Percentiles rank a stretch among this genome's conserved stretches.
Conservation (phyloP, 2,113 vertebrate species). For the Silurus glanis region DNA sequence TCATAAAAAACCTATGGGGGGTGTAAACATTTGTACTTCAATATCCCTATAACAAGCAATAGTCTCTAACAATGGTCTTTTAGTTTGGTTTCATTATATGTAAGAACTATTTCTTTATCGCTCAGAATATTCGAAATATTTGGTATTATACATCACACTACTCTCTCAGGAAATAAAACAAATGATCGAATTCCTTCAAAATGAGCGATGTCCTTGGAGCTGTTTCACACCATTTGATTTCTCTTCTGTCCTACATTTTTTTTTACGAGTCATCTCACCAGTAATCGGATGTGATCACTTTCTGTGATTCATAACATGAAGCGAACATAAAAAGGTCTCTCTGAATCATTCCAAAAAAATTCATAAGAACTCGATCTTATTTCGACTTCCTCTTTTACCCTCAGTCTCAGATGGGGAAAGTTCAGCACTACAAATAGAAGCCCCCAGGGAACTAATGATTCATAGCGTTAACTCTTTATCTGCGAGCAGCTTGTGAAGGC, state of each 20-base stretch:
- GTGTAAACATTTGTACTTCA: neutral
- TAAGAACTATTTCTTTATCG: no score
- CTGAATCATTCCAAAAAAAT: neutral
- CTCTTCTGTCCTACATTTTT: neutral
- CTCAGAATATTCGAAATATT: neutral
- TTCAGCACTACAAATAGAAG: neutral
- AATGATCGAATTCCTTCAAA: neutral
- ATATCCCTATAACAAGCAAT: neutral
- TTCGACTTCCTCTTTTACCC: neutral
- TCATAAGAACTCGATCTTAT: neutral
- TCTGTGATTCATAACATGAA: neutral
- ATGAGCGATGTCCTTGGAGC: neutral
- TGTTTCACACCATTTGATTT: no score
- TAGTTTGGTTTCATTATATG: no score
- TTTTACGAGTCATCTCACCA: neutral
- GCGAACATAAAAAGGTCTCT: neutral
- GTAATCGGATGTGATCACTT: neutral
- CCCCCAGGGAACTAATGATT: neutral
- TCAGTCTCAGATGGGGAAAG: neutral
- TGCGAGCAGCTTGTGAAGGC: neutral
- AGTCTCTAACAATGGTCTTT: no score
- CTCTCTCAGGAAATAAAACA: neutral
- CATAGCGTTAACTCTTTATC: conserved; percentile 1
- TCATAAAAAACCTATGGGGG: neutral
- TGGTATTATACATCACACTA: neutral